A percentile compares a stretch with the other conserved stretches of the same genome.
Evolutionary conservation across 64 coral and sea anemone genomes (phyloP).

Genomic region (Stichodactyla helianthus): DNA sequence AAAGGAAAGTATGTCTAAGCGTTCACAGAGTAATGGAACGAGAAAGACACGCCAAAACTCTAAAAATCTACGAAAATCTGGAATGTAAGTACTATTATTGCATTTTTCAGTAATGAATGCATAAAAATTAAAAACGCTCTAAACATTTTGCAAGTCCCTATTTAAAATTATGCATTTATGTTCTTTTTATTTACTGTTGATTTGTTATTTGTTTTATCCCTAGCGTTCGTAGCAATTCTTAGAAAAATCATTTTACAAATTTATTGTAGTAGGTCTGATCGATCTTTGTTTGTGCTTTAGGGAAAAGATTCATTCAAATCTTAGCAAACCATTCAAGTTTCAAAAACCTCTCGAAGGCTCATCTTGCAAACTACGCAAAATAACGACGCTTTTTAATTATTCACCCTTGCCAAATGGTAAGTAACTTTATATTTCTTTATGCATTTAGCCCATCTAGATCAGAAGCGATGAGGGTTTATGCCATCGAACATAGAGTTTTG

Average conservation of each 20-base stretch:
- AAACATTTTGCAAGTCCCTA: neutral
- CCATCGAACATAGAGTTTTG: neutral
- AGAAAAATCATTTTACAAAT: neutral
- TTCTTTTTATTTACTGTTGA: neutral
- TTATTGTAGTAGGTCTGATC: neutral
- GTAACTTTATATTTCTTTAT: neutral
- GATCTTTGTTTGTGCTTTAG: neutral
- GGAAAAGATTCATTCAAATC: neutral
- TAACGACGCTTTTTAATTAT: neutral
- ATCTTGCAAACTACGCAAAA: neutral
- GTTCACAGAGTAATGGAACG: neutral
- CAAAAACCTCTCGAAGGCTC: neutral
- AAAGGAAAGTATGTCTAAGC: slow-evolving; percentile 15
- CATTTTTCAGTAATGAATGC: neutral
- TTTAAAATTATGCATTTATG: neutral
- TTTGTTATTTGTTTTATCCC: neutral
- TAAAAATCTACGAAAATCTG: neutral
- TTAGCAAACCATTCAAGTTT: neutral
- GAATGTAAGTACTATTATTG: neutral
- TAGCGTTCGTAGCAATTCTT: neutral
- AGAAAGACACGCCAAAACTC: neutral
- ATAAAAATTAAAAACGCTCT: neutral
- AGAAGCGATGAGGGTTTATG: neutral
- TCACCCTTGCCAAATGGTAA: neutral
- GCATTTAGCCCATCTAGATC: neutral